Evolutionary conservation across 2,888 invertebrate species (phyloP).

Genomic region (Calliphora vomitoria): DNA sequence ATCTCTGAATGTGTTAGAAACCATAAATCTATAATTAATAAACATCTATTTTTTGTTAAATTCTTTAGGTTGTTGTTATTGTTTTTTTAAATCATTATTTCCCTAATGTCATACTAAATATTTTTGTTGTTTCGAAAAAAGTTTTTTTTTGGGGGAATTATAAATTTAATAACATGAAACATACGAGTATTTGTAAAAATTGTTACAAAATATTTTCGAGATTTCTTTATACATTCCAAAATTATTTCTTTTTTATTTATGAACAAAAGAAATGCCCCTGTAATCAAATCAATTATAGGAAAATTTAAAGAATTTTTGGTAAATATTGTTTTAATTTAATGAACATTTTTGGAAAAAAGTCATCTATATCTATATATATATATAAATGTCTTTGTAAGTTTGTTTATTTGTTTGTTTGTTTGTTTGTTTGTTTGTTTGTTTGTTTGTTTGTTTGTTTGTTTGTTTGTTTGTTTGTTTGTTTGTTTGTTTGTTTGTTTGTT

Average conservation of each 20-base stretch:
- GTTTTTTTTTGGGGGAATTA: background rate
- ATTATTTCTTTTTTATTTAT: slow-evolving; percentile 40
- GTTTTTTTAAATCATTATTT: slow-evolving; percentile 80
- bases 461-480: no score
- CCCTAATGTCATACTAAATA: slow-evolving; percentile 24
- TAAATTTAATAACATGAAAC: slow-evolving; percentile 50
- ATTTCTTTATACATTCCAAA: slow-evolving; percentile 1
- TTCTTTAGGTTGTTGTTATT: background rate
- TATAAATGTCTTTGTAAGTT: no score
- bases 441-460: no score
- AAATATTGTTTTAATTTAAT: slow-evolving; percentile 21
- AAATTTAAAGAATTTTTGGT: slow-evolving; percentile 55
- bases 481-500: no score
- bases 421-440: no score
- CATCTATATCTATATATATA: no score
- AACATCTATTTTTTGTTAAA: slow-evolving; percentile 23
- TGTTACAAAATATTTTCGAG: slow-evolving; percentile 36
- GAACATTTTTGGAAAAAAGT: background rate
- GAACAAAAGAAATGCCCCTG: slow-evolving; percentile 36
- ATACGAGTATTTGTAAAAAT: slow-evolving; percentile 40
- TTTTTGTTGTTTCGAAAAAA: background rate
- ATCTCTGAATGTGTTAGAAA: background rate
- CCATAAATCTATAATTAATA: slow-evolving; percentile 79
- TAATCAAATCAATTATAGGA: slow-evolving; percentile 50
- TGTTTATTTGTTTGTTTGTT: no score